These are phyloP conservation scores for Netelia fuscicornis DNA, from an alignment of 2,888 invertebrate species.

Conservation along the genomic window DNA sequence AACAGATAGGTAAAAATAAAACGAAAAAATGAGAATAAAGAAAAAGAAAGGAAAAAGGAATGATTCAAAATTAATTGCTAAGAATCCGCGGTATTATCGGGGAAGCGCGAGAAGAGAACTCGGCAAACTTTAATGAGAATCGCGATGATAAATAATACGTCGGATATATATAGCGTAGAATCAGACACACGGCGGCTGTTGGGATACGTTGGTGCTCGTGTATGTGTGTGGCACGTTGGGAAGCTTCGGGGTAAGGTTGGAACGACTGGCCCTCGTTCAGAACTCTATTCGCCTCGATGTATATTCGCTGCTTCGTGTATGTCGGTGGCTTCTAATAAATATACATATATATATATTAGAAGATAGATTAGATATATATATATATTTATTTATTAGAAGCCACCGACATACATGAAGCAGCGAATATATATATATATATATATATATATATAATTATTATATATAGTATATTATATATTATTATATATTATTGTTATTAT, in stretches of 20 bases:
- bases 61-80: constrained; percentile 16
- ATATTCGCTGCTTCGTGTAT: constrained; percentile 8
- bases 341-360: neutral
- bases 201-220: constrained; percentile 38
- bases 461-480: no score
- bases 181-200: constrained; percentile 47
- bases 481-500: no score
- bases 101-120: constrained; percentile 73
- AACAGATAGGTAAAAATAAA: neutral
- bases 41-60: constrained; percentile 3
- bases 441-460: neutral
- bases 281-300: constrained; percentile 5
- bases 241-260: constrained; percentile 42
- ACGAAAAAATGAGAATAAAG: neutral
- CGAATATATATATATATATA: constrained; percentile 1
- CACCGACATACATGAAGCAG: no score
- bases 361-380: no score
- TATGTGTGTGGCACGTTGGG: constrained; percentile 35
- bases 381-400: neutral
- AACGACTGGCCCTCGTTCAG: constrained; percentile 12
- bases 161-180: constrained; percentile 66
- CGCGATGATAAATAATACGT: constrained; percentile 81
- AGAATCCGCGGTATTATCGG: constrained; percentile 32
- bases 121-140: constrained; percentile 81
- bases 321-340: constrained; percentile 7